phyloP scores from a whole-genome alignment of 2,888 invertebrate species.

The Opisthograptis luteolata region DNA sequence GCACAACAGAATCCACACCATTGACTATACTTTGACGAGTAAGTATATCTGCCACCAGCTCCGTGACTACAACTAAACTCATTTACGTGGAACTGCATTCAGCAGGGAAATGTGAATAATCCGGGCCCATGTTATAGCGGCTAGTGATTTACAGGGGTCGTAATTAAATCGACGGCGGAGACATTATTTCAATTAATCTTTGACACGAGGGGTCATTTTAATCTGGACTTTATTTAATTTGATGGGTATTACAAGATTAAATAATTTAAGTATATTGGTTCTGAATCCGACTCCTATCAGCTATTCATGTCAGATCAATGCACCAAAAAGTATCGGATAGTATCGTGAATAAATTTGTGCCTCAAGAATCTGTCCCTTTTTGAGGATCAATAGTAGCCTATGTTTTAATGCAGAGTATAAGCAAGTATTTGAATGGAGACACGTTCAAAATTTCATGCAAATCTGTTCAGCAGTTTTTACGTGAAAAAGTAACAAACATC shows the following conservation, averaged over 20 bases:
- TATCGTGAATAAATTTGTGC: no score
- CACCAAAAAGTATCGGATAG: no score
- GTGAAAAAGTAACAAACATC: no score
- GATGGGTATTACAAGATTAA: neutral
- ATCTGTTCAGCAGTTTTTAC: no score
- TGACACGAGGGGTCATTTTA: slow-evolving; percentile 3
- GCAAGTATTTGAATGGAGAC: no score
- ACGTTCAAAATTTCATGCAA: no score
- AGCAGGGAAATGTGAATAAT: slow-evolving; percentile 18
- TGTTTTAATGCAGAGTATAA: no score
- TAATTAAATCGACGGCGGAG: slow-evolving; percentile 2
- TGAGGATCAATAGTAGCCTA: no score
- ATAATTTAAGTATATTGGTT: neutral
- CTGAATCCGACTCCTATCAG: no score
- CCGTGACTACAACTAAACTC: slow-evolving; percentile 11
- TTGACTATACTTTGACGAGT: neutral
- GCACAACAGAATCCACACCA: no score
- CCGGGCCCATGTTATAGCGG: neutral
- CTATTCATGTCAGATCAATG: no score
- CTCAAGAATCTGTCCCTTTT: no score
- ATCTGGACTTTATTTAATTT: slow-evolving; percentile 3
- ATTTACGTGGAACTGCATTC: slow-evolving; percentile 15
- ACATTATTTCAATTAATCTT: neutral
- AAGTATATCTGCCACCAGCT: neutral
- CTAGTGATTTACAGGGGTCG: slow-evolving; percentile 14